Evolutionary conservation across 2,113 vertebrate genomes (phyloP).

Genomic region (Microtus pennsylvanicus): DNA sequence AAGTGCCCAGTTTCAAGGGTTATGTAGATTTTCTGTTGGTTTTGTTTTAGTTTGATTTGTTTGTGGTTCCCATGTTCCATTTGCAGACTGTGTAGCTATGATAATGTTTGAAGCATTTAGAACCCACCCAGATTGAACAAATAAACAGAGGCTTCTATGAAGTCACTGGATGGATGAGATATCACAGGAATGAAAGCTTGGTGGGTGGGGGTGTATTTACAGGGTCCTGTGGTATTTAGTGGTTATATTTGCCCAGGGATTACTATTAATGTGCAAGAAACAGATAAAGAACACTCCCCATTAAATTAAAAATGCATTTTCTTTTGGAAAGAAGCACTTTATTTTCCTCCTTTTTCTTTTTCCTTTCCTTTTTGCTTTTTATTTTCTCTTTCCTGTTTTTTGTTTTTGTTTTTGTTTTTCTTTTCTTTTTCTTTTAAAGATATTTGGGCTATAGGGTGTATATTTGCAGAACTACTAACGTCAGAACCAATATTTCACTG

Average conservation of each 20-base stretch:
- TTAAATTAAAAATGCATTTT: constrained; percentile 78
- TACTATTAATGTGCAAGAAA: constrained; percentile 52
- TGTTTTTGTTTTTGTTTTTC: constrained; percentile 67
- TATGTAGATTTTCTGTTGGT: constrained; percentile 61
- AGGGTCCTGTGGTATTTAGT: constrained; percentile 55
- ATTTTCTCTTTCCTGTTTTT: constrained; percentile 75
- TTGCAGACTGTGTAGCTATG: constrained; percentile 12
- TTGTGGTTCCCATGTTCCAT: constrained; percentile 17
- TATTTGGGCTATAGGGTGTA: constrained; percentile 99
- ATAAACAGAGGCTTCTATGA: constrained; percentile 25
- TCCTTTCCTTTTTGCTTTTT: constrained; percentile 61
- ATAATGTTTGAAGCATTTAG: constrained; percentile 51
- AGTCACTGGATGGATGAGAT: not conserved
- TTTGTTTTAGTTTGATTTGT: constrained; percentile 72
- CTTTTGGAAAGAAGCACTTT: constrained; percentile 85
- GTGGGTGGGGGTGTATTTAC: constrained; percentile 33
- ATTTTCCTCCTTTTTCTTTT: constrained; percentile 82
- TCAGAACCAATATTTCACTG: constrained; percentile 99
- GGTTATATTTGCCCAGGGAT: constrained; percentile 57
- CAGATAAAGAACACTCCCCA: constrained; percentile 59
- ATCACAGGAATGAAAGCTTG: constrained; percentile 34
- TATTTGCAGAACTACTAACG: constrained; percentile 99
- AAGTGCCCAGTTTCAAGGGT: constrained; percentile 25
- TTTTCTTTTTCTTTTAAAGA: constrained; percentile 87
- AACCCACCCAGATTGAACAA: not conserved